These are phyloP conservation scores for Nannobrachium achirus DNA, from an alignment of 2,113 vertebrate genomes.

Conservation along the genomic window DNA sequence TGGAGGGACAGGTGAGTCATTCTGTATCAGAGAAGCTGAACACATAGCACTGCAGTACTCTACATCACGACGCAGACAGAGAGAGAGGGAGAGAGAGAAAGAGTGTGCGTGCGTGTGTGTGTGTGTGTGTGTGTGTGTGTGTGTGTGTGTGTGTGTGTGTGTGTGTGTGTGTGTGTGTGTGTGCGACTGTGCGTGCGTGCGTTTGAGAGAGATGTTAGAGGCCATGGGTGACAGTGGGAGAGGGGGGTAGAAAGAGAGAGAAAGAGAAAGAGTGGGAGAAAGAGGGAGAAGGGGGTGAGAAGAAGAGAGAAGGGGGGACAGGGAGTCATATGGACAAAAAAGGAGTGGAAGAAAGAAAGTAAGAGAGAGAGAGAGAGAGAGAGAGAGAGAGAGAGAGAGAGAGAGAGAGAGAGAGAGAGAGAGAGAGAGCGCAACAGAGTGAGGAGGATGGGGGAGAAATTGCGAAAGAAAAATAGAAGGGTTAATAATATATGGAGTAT, in stretches of 20 bases:
- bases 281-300: neutral
- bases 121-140: too few species aligned
- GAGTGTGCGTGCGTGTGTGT: neutral
- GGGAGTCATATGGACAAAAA: neutral
- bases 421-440: neutral
- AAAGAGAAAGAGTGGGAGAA: neutral
- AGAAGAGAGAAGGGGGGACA: neutral
- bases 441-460: neutral
- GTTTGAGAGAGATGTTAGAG: too few species aligned
- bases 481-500: too few species aligned
- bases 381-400: neutral
- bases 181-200: too few species aligned
- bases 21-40: conserved; percentile 59
- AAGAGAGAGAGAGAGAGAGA: neutral
- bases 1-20: conserved; percentile 77
- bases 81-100: neutral
- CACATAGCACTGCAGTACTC: conserved; percentile 78
- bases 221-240: neutral
- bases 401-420: neutral
- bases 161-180: too few species aligned
- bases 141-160: too few species aligned
- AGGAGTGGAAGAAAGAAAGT: neutral
- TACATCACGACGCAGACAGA: conserved; percentile 69
- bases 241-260: neutral
- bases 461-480: neutral